phyloP scores from a whole-genome alignment of 2,113 vertebrate species.

The Lanius collurio region DNA sequence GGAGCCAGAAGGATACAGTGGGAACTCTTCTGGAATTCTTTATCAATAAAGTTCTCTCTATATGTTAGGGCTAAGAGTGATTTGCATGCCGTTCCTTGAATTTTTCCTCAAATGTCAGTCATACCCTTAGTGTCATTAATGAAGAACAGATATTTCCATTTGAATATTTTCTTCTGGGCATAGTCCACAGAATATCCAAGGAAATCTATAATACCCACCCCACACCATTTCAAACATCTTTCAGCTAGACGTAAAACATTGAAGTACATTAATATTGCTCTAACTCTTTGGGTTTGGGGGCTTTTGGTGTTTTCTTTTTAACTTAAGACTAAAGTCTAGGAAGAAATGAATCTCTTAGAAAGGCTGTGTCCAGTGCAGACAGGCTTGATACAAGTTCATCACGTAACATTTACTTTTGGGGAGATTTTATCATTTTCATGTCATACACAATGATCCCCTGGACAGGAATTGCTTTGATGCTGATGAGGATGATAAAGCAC shows the following conservation, averaged over 20 bases:
- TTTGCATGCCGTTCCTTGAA: neutral
- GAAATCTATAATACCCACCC: neutral
- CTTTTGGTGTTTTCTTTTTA: neutral
- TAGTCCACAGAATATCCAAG: neutral
- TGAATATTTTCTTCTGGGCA: neutral
- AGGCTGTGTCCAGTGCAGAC: neutral
- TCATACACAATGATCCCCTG: neutral
- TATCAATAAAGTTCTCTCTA: neutral
- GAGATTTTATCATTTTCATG: neutral
- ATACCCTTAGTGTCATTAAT: neutral
- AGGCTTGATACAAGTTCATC: neutral
- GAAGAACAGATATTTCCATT: neutral
- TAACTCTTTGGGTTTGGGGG: neutral
- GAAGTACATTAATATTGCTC: neutral
- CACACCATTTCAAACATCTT: neutral
- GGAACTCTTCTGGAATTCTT: neutral
- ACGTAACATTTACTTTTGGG: neutral
- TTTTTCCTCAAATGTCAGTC: neutral
- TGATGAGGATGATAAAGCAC: neutral
- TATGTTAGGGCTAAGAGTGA: neutral
- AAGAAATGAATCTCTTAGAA: neutral
- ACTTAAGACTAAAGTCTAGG: neutral
- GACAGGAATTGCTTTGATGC: neutral
- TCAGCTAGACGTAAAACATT: neutral
- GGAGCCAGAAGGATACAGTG: neutral